Evolutionary conservation across 2,888 invertebrate genomes (phyloP).

Genomic region (Therioaphis trifolii): DNA sequence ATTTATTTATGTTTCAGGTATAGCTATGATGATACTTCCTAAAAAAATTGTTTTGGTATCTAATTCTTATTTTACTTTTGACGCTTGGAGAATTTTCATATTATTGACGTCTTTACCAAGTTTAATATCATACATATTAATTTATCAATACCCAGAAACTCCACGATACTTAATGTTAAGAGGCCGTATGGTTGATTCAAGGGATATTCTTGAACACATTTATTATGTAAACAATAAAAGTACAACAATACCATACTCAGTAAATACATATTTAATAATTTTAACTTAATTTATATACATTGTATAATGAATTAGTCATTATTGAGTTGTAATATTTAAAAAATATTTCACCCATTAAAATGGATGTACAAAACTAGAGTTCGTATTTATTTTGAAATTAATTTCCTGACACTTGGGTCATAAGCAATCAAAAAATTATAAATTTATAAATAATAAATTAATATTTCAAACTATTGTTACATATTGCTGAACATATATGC

Average conservation of each 20-base stretch:
- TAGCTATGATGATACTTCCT: slow-evolving; percentile 27
- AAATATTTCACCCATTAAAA: no score
- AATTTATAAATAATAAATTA: no score
- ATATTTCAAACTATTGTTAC: no score
- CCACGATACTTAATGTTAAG: slow-evolving; percentile 73
- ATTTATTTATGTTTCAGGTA: slow-evolving; percentile 2
- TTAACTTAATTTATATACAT: no score
- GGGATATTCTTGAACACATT: slow-evolving; percentile 72
- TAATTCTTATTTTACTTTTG: slow-evolving; percentile 70
- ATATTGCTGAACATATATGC: no score
- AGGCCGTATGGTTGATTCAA: slow-evolving; percentile 71
- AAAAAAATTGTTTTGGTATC: slow-evolving; percentile 69
- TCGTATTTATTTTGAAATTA: no score
- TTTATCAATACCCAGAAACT: slow-evolving; percentile 73
- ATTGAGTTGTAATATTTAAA: no score
- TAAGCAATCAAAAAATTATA: no score
- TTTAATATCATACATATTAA: slow-evolving; percentile 71
- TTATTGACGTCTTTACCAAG: slow-evolving; percentile 74
- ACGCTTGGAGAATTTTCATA: slow-evolving; percentile 76
- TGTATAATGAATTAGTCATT: no score
- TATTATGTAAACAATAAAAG: slow-evolving; percentile 68
- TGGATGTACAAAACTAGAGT: no score
- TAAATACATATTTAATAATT: no score
- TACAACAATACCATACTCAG: slow-evolving; percentile 64
- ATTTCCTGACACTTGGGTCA: no score